A percentile compares a stretch with the other conserved stretches of the same genome.
These are phyloP conservation scores for Sclerodermus sp. DNA, from an alignment of 2,888 invertebrate genomes.

Conservation along the genomic window DNA sequence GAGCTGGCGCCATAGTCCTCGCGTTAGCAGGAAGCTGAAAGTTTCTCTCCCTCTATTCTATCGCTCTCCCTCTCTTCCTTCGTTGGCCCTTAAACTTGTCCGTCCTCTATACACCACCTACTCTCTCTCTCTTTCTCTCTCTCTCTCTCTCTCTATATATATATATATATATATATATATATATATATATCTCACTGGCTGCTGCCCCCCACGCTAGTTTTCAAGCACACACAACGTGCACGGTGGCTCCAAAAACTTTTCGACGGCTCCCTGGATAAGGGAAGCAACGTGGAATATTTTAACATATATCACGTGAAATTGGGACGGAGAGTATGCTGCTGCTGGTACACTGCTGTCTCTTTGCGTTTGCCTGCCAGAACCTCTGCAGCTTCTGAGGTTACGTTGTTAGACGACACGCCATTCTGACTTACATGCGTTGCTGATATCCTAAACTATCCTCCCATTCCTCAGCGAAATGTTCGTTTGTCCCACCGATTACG, in stretches of 20 bases:
- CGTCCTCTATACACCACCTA: too few species aligned
- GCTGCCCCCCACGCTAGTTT: slow-evolving; percentile 19
- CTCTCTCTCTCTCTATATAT: neutral
- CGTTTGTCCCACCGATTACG: slow-evolving; percentile 40
- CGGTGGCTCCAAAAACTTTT: slow-evolving; percentile 11
- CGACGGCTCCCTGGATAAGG: slow-evolving; percentile 20
- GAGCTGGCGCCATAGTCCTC: slow-evolving; percentile 33
- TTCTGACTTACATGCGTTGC: too few species aligned
- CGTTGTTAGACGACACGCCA: slow-evolving; percentile 2
- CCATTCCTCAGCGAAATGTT: slow-evolving; percentile 33
- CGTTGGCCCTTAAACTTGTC: too few species aligned
- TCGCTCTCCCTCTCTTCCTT: slow-evolving; percentile 2
- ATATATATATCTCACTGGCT: too few species aligned
- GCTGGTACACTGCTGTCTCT: too few species aligned
- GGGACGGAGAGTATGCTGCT: slow-evolving; percentile 28
- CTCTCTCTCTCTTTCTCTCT: slow-evolving; percentile 3
- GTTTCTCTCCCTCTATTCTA: neutral
- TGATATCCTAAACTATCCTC: too few species aligned
- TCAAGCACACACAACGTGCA: slow-evolving; percentile 5
- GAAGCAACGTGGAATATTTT: slow-evolving; percentile 43
- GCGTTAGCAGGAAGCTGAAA: slow-evolving; percentile 36
- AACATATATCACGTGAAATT: slow-evolving; percentile 42
- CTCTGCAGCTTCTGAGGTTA: slow-evolving; percentile 3
- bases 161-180: too few species aligned
- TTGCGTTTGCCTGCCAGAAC: neutral